Conservation (phyloP, 2,113 vertebrate genomes). For the Rousettus leschenaultii region DNA sequence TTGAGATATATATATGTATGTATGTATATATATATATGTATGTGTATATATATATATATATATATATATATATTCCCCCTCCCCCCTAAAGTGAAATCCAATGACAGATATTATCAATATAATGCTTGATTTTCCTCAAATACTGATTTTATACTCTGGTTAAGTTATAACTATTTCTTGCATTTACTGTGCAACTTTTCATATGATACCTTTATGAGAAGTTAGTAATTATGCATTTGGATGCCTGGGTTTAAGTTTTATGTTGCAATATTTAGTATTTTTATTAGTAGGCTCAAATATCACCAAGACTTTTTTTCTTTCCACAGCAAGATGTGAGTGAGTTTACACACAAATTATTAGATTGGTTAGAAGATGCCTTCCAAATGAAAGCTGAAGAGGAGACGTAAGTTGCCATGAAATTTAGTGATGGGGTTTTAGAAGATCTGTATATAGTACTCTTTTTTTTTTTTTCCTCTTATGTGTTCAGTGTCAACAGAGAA, state of each 20-base stretch:
- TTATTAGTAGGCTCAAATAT: conserved; percentile 9
- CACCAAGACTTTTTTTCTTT: conserved; percentile 45
- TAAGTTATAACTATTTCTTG: not conserved
- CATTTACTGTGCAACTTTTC: not conserved
- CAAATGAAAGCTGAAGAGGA: conserved; percentile 98
- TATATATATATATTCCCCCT: no score
- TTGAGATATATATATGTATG: not conserved
- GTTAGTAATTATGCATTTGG: not conserved
- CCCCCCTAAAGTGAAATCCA: not conserved
- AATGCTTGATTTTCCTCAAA: not conserved
- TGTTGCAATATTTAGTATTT: not conserved
- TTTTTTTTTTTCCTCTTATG: not conserved
- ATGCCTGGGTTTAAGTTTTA: not conserved
- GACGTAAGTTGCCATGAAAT: conserved; percentile 78
- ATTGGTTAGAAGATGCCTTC: conserved; percentile 99
- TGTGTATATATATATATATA: no score
- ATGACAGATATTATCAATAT: not conserved
- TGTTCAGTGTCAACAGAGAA: not conserved
- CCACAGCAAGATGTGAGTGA: conserved; percentile 98
- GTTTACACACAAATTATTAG: conserved; percentile 97
- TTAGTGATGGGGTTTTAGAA: not conserved
- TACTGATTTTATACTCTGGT: not conserved
- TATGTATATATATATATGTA: no score
- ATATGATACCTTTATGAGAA: not conserved
- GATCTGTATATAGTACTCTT: not conserved